Evolutionary conservation across 2,113 vertebrate genomes (phyloP).

Genomic region (Laticauda laticaudata): DNA sequence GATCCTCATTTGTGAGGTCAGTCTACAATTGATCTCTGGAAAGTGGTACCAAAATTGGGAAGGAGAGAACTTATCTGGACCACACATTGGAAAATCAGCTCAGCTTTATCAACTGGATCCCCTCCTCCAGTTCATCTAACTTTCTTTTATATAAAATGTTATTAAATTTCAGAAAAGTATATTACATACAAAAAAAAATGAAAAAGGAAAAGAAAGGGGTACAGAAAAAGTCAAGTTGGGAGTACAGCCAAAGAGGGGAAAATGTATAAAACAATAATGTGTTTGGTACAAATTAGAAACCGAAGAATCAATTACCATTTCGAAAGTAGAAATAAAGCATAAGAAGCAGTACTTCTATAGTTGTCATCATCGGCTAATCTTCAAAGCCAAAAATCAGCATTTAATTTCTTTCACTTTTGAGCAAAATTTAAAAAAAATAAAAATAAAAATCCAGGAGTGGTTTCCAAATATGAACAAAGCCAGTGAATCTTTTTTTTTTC

Average conservation of each 20-base stretch:
- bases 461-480: background rate
- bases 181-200: background rate
- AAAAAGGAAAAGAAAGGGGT: background rate
- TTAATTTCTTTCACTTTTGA: background rate
- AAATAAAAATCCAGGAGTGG: background rate
- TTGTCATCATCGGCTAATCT: too few species aligned
- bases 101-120: background rate
- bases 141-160: too few species aligned
- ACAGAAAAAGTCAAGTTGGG: background rate
- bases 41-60: background rate
- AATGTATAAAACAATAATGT: too few species aligned
- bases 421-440: background rate
- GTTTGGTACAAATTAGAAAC: too few species aligned
- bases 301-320: background rate
- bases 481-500: background rate
- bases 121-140: background rate
- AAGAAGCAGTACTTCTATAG: background rate
- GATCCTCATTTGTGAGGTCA: too few species aligned
- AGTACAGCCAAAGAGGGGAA: too few species aligned
- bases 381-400: background rate
- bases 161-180: background rate
- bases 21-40: too few species aligned
- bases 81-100: background rate
- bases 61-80: background rate
- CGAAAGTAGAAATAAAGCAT: background rate